Conservation (phyloP, 2,888 invertebrate genomes). For the Sicus ferrugineus region DNA sequence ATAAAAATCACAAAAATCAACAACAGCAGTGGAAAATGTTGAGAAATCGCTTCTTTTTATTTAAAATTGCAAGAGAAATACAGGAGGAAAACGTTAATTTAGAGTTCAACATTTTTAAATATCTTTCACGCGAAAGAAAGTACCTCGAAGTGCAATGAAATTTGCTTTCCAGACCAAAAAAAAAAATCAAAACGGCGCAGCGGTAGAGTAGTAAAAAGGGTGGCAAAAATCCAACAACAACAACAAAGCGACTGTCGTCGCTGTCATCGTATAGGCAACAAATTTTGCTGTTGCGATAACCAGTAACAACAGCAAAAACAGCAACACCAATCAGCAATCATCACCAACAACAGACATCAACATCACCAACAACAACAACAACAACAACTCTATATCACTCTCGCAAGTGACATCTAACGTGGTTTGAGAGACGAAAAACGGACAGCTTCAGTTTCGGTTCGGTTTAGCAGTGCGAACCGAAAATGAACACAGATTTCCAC, state of each 20-base stretch:
- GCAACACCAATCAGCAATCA: background rate
- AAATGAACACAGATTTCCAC: no score
- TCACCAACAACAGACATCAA: background rate
- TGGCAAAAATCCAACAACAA: background rate
- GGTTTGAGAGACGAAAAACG: background rate
- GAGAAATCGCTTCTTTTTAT: conserved; percentile 19
- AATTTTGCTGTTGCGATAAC: background rate
- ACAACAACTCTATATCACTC: conserved; percentile 17
- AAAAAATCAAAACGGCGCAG: background rate
- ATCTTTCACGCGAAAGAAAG: conserved; percentile 26
- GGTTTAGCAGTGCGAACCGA: no score
- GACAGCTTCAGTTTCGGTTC: no score
- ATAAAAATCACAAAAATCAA: no score
- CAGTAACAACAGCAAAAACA: background rate
- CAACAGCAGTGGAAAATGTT: no score
- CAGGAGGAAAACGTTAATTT: background rate
- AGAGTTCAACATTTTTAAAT: conserved; percentile 19
- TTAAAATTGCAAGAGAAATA: background rate
- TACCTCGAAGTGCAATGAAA: conserved; percentile 25
- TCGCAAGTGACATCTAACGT: background rate
- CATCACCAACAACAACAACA: background rate
- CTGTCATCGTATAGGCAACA: background rate
- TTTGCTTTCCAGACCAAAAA: conserved; percentile 25
- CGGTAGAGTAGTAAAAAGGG: background rate
- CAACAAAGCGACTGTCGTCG: conserved; percentile 5